Conservation (phyloP, 2,113 vertebrate genomes). For the Poecile atricapillus region DNA sequence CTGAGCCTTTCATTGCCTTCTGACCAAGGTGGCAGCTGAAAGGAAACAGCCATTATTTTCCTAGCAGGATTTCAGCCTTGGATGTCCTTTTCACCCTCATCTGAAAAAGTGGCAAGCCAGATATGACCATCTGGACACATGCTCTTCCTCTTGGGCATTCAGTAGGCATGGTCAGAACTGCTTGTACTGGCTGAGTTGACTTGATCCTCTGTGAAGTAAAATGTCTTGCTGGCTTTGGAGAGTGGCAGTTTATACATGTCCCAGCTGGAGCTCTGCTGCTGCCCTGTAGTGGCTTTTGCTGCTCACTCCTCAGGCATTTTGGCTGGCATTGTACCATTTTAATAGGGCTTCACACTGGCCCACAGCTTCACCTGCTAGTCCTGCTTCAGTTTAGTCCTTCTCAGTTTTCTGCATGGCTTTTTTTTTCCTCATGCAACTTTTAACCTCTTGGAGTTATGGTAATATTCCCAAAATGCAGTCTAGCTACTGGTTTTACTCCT, state of each 20-base stretch:
- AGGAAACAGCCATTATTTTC: not conserved
- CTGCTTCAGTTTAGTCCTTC: not conserved
- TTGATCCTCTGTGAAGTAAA: not conserved
- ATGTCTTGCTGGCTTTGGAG: not conserved
- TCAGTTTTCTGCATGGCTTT: not conserved
- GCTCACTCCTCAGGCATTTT: not conserved
- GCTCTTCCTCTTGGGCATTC: not conserved
- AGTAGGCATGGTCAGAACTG: not conserved
- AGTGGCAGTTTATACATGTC: not conserved
- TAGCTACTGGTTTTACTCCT: not conserved
- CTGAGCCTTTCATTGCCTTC: not conserved
- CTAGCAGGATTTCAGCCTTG: not conserved
- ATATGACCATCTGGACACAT: constrained; percentile 11
- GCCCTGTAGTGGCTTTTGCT: not conserved
- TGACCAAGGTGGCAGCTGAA: not conserved
- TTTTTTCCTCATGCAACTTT: not conserved
- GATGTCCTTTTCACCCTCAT: not conserved
- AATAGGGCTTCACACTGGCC: not conserved
- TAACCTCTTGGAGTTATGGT: not conserved
- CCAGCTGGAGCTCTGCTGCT: not conserved
- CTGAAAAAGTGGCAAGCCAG: not conserved
- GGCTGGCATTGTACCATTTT: not conserved
- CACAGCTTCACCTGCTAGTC: not conserved
- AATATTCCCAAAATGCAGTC: not conserved
- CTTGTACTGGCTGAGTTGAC: not conserved